phyloP scores from a whole-genome alignment of 2,113 vertebrate species.

The Hemiscyllium ocellatum region DNA sequence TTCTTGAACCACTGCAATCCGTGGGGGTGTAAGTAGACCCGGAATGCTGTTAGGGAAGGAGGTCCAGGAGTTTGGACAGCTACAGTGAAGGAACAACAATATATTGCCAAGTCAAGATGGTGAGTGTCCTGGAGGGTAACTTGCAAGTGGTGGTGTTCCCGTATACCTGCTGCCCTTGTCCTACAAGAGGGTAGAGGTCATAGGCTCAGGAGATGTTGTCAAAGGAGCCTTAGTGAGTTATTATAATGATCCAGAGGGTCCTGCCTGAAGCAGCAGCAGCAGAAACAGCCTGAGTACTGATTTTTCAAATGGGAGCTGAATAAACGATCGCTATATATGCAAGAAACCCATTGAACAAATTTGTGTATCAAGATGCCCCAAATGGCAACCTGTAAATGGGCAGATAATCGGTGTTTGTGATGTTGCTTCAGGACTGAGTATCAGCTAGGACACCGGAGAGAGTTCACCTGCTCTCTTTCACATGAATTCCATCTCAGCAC shows the following conservation, averaged over 20 bases:
- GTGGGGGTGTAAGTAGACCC: not conserved
- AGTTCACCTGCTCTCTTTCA: not conserved
- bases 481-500: not conserved
- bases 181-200: not conserved
- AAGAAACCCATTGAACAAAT: not conserved
- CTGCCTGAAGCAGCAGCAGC: too few species aligned
- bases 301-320: not conserved
- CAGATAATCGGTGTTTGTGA: not conserved
- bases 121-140: not conserved
- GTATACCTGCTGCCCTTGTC: not conserved
- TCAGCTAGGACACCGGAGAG: not conserved
- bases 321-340: not conserved
- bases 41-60: not conserved
- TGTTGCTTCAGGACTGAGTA: not conserved
- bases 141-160: not conserved
- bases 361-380: not conserved
- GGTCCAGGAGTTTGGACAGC: not conserved
- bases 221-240: not conserved
- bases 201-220: not conserved
- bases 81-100: not conserved
- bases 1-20: not conserved
- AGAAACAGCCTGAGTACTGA: not conserved
- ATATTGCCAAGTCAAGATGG: not conserved
- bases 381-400: not conserved
- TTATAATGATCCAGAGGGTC: not conserved